Percentiles rank a stretch among this genome's conserved stretches.
Conservation (phyloP, 2,888 invertebrate species). For the Lasioglossum vierecki region DNA sequence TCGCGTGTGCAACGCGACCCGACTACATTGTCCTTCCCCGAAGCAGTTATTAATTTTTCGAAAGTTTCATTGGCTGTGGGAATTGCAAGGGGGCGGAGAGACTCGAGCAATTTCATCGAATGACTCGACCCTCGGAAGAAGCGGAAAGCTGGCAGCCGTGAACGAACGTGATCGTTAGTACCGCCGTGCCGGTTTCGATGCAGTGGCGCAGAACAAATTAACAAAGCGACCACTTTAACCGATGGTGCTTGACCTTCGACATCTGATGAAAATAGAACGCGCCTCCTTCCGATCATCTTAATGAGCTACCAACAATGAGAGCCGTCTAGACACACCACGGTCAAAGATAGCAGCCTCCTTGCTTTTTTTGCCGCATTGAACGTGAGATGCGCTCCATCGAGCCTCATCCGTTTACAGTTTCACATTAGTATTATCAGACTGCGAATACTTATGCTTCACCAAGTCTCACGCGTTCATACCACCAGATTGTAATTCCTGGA, state of each 20-base stretch:
- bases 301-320: constrained; percentile 30
- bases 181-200: constrained; percentile 28
- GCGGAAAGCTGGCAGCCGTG: constrained; percentile 3
- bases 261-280: constrained; percentile 48
- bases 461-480: neutral
- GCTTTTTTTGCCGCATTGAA: neutral
- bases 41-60: neutral
- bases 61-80: neutral
- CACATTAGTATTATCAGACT: neutral
- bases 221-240: constrained; percentile 51
- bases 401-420: neutral
- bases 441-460: neutral
- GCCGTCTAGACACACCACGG: constrained; percentile 45
- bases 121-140: constrained; percentile 29
- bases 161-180: constrained; percentile 22
- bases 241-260: constrained; percentile 53
- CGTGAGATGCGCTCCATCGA: neutral
- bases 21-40: neutral
- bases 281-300: constrained; percentile 43
- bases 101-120: constrained; percentile 26
- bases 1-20: neutral
- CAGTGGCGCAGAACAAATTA: constrained; percentile 41
- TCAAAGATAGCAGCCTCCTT: constrained; percentile 36
- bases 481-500: neutral
- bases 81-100: neutral